Conservation (phyloP, 2,888 invertebrate genomes). For the Idaea straminata region DNA sequence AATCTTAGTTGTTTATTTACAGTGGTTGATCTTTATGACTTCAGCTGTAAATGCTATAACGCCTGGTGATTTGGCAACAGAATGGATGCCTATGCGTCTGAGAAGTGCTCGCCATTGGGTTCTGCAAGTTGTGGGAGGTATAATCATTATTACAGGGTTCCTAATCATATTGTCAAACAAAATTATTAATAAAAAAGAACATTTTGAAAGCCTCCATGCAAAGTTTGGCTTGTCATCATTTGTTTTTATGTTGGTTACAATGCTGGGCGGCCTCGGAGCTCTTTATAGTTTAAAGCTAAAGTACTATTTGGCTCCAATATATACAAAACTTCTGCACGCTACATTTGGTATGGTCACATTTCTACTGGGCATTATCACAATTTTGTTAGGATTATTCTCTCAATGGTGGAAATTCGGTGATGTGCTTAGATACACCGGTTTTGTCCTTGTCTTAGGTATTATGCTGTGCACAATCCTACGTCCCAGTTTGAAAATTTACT, state of each 20-base stretch:
- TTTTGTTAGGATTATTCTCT: conserved; percentile 63
- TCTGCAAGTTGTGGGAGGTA: conserved; percentile 57
- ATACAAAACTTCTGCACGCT: conserved; percentile 70
- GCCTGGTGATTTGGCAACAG: conserved; percentile 73
- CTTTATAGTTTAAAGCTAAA: conserved; percentile 70
- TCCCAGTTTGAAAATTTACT: conserved; percentile 70
- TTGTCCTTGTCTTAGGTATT: conserved; percentile 55
- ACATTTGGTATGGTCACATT: conserved; percentile 64
- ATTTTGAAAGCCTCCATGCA: conserved; percentile 64
- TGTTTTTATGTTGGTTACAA: conserved; percentile 62
- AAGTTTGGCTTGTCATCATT: conserved; percentile 70
- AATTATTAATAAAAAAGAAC: conserved; percentile 51
- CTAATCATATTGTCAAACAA: conserved; percentile 67
- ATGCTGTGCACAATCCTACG: conserved; percentile 65
- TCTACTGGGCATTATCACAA: conserved; percentile 61
- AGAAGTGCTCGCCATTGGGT: conserved; percentile 75
- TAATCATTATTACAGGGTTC: conserved; percentile 57
- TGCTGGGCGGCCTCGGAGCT: conserved; percentile 67
- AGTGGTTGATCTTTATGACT: conserved; percentile 75
- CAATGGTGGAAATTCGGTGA: conserved; percentile 69
- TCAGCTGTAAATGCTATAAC: conserved; percentile 72
- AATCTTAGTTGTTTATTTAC: conserved; percentile 18
- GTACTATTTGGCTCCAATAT: conserved; percentile 67
- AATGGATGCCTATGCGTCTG: conserved; percentile 74
- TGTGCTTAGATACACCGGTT: conserved; percentile 52